Conservation (phyloP, 2,113 vertebrate genomes). For the Cairina moschata region DNA sequence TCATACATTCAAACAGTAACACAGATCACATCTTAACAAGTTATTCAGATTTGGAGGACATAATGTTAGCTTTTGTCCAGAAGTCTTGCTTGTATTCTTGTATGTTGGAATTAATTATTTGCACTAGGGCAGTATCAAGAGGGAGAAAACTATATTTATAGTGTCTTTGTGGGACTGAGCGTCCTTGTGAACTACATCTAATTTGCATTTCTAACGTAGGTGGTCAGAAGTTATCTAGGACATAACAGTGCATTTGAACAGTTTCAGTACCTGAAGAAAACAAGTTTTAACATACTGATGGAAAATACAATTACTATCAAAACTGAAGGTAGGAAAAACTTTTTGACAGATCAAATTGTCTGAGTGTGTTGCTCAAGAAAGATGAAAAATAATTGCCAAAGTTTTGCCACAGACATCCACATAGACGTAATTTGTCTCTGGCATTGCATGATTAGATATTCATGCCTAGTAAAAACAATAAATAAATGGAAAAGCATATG, state of each 20-base stretch:
- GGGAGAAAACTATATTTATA: neutral
- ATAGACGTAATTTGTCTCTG: neutral
- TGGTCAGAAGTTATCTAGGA: neutral
- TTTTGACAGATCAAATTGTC: neutral
- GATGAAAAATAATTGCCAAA: neutral
- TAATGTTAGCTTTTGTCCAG: conserved; percentile 9
- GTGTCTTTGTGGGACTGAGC: neutral
- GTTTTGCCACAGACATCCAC: neutral
- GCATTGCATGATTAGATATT: fast-evolving
- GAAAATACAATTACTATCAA: neutral
- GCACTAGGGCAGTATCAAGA: neutral
- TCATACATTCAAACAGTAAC: neutral
- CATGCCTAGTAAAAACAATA: neutral
- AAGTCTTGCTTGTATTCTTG: neutral
- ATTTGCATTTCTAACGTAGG: neutral
- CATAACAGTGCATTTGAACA: neutral
- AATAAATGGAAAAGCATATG: neutral
- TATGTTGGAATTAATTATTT: neutral
- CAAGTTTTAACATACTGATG: neutral
- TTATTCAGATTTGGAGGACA: neutral
- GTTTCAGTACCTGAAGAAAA: neutral
- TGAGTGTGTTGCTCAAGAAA: neutral
- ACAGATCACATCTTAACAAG: neutral
- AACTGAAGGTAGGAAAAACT: neutral
- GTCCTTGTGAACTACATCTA: neutral